Percentiles rank a stretch among this genome's conserved stretches.
phyloP scores from a whole-genome alignment of 2,113 vertebrate genomes.

The Mobula birostris region DNA sequence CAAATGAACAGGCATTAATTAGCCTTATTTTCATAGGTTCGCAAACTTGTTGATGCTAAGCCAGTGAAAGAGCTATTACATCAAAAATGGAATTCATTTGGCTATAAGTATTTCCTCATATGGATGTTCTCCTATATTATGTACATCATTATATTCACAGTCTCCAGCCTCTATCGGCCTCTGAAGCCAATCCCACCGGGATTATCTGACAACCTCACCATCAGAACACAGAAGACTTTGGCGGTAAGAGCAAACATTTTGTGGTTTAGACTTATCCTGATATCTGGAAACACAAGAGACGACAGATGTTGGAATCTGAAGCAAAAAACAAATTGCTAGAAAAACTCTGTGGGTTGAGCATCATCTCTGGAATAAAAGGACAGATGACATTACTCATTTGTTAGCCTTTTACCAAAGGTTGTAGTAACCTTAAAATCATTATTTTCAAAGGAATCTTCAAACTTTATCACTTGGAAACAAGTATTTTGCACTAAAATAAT shows the following conservation, averaged over 20 bases:
- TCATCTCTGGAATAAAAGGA: no score
- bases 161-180: accelerated
- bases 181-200: not conserved
- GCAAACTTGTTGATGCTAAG: constrained; percentile 18
- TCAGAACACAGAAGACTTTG: constrained; percentile 39
- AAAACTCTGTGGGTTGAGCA: no score
- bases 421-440: accelerated
- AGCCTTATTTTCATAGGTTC: not conserved
- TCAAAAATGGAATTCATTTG: constrained; percentile 39
- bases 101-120: constrained; percentile 36
- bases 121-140: not conserved
- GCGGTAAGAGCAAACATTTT: constrained; percentile 25
- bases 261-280: not conserved
- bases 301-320: no score
- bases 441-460: not conserved
- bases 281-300: no score
- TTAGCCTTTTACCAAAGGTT: not conserved
- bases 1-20: not conserved
- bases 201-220: constrained; percentile 36
- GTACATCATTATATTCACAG: accelerated
- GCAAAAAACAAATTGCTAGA: no score
- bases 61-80: constrained; percentile 33
- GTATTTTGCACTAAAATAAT: not conserved
- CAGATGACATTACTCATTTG: not conserved
- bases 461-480: constrained; percentile 32